Evolutionary conservation across 2,888 invertebrate genomes (phyloP), one percentile per base, ranked within the genome.

Genomic region (Lasioglossum vierecki): DNA sequence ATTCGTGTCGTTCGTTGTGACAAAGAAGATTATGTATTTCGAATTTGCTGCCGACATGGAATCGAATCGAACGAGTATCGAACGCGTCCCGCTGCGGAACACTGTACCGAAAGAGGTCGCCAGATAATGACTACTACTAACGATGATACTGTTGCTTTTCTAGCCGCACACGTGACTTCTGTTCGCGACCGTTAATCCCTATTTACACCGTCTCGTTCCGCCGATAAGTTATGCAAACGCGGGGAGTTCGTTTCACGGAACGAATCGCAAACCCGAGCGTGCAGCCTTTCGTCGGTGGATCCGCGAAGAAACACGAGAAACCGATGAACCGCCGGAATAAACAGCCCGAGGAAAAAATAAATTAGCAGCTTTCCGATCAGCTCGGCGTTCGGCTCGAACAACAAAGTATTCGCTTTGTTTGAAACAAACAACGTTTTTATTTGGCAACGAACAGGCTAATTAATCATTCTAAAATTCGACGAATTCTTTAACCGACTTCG

Each of bases 161-260:
- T 84, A 84, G 79, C n/a, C 60, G 18, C 66, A 78, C 84, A 76
- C 84, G 85, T 84, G 85, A 86, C 81, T 84, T 68, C 73, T 79
- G 72, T 80, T 81, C 80, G 68, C 85, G 81, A 86, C 72, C 76
- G 72, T 86, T 86, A 86, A 84, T 86, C 84, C 76, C 57, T 81
- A 84, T 86, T 86, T 84, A 60, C 81, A 78, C 85, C 70, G 84
- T 72, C 80, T 84, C 71, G 83, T 77, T 78, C 41, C 73, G 72
- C 75, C 76, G 85, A 85, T 80, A 85, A 80, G 66, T 78, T 84
- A 73, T 84, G 84, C 72, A 85, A 85, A 85, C 78, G 53, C n/a
- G 72, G 30, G 57, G 30, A 41, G 63, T 11, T 39, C 30, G 53
- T 68, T 79, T 77, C 76, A 39, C n/a, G 53, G 49, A 49, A 68